Conservation (phyloP, 2,888 invertebrate species). For the Drosophila prolongata region DNA sequence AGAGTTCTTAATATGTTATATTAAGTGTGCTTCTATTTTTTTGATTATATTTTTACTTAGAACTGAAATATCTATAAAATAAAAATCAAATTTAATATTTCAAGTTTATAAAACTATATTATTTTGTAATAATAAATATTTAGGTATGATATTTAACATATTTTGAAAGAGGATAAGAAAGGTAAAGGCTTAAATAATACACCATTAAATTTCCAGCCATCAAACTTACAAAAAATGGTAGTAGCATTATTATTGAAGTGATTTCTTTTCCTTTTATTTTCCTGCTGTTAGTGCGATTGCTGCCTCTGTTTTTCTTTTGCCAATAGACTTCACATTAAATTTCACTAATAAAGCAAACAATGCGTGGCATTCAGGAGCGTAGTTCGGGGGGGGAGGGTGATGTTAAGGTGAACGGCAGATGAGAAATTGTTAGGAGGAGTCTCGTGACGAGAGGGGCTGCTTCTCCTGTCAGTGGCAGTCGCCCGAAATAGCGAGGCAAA, state of each 20-base stretch:
- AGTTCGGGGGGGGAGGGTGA: constrained; percentile 9
- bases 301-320: constrained; percentile 18
- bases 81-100: no score
- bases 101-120: no score
- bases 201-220: no score
- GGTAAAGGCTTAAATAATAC: no score
- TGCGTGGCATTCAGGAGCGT: constrained; percentile 46
- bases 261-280: constrained; percentile 2
- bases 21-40: no score
- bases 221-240: no score
- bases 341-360: constrained; percentile 79
- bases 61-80: no score
- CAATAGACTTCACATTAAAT: constrained; percentile 72
- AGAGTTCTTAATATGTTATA: no score
- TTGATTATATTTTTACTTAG: no score
- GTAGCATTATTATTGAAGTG: background rate
- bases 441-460: constrained; percentile 3
- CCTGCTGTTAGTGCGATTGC: constrained; percentile 7
- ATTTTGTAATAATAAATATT: no score
- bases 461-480: constrained; percentile 55
- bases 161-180: no score
- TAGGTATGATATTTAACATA: no score
- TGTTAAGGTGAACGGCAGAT: constrained; percentile 65
- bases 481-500: constrained; percentile 60
- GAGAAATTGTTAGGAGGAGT: constrained; percentile 58